Conservation (phyloP, 2,113 vertebrate species). For the Oryctolagus cuniculus region mOryCun1.1 NC_091443.1:57065001-57065500, state of each 20-base stretch:
- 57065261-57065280: not conserved
- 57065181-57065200: not conserved
- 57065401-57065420: not conserved
- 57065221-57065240: not conserved
- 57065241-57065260: not conserved
- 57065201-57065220: conserved; percentile 16
- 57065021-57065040: not conserved
- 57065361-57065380: not conserved
- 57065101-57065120: not conserved
- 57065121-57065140: not conserved
- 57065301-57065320: not conserved
- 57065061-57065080: not conserved
- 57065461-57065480: not conserved
- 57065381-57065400: not conserved
- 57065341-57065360: not conserved
- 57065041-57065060: not conserved
- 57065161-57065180: conserved; percentile 9
- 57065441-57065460: not conserved
- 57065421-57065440: not conserved
- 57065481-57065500: not conserved
- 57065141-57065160: not conserved
- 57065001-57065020: not conserved
- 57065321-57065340: not conserved
- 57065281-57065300: conserved; percentile 39
- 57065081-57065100: not conserved